Percentiles rank a stretch among this genome's conserved stretches.
Evolutionary conservation across 2,113 vertebrate species (phyloP).

Genomic region (Tachuris rubrigastra): DNA sequence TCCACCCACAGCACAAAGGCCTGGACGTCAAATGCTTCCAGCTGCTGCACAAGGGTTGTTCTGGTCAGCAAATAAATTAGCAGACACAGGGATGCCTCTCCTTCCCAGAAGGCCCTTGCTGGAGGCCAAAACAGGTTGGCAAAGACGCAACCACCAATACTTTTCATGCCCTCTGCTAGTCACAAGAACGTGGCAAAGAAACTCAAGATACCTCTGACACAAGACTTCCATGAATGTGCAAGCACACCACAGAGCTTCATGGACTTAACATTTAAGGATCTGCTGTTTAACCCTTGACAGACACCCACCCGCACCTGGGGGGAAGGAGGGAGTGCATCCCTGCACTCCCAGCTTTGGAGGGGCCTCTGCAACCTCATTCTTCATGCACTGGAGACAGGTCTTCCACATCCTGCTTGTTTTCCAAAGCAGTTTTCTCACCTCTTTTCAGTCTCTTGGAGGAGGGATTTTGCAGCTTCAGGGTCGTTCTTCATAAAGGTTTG

Average conservation of each 20-base stretch:
- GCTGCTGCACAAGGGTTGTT: not conserved
- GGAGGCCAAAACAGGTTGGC: not conserved
- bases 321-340: not conserved
- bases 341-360: not conserved
- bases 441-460: slow-evolving; percentile 72
- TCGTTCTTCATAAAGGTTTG: slow-evolving; percentile 71
- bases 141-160: not conserved
- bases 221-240: too few relatives aligned
- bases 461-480: slow-evolving; percentile 67
- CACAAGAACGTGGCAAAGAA: not conserved
- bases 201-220: not conserved
- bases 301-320: not conserved
- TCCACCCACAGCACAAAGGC: not conserved
- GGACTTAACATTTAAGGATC: not conserved
- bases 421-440: slow-evolving; percentile 55
- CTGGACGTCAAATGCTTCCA: not conserved
- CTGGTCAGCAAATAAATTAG: not conserved
- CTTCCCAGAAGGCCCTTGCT: not conserved
- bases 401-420: not conserved
- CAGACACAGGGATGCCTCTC: not conserved
- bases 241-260: not conserved
- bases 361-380: not conserved
- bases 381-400: too few relatives aligned
- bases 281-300: not conserved
- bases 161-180: not conserved